Percentiles rank a stretch among this genome's conserved stretches.
Conservation (phyloP, 2,888 invertebrate genomes). For the Xestobium rufovillosum region DNA sequence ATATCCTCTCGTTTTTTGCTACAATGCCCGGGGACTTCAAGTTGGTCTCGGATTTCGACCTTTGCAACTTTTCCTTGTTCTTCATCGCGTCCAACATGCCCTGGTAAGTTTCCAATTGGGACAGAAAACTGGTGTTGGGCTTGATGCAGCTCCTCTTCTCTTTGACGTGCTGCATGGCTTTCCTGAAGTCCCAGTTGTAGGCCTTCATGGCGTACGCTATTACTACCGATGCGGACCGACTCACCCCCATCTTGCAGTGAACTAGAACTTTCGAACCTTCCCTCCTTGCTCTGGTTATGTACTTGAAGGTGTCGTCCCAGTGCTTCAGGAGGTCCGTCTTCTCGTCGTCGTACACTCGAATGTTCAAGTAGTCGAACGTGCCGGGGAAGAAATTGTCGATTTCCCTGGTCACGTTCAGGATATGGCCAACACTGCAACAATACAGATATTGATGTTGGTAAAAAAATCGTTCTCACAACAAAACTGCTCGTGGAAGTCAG, state of each 20-base stretch:
- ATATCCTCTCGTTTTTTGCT: constrained; percentile 47
- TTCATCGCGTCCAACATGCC: constrained; percentile 93
- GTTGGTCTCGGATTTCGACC: constrained; percentile 90
- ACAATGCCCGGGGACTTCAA: constrained; percentile 60
- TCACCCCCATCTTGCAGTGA: constrained; percentile 99
- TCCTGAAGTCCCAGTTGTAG: constrained; percentile 85
- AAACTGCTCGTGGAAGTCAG: too few species aligned
- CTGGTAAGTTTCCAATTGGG: constrained; percentile 92
- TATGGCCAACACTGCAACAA: constrained; percentile 79
- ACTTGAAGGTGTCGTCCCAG: constrained; percentile 97
- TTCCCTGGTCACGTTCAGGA: constrained; percentile 95
- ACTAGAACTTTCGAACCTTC: constrained; percentile 92
- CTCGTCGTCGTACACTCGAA: constrained; percentile 95
- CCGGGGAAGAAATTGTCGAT: constrained; percentile 99
- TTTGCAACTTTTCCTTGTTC: constrained; percentile 84
- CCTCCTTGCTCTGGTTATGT: constrained; percentile 86
- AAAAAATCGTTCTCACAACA: too few species aligned
- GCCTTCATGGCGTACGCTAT: constrained; percentile 99
- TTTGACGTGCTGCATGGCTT: constrained; percentile 85
- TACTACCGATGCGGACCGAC: constrained; percentile 95
- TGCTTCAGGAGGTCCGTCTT: constrained; percentile 92
- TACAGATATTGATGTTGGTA: too few species aligned
- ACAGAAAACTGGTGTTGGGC: constrained; percentile 91
- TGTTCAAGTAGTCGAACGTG: constrained; percentile 91
- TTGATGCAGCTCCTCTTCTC: constrained; percentile 88